A percentile compares a stretch with the other conserved stretches of the same genome.
Conservation (phyloP, 2,797 vertebrate species). For the Acrossocheilus fasciatus region DNA sequence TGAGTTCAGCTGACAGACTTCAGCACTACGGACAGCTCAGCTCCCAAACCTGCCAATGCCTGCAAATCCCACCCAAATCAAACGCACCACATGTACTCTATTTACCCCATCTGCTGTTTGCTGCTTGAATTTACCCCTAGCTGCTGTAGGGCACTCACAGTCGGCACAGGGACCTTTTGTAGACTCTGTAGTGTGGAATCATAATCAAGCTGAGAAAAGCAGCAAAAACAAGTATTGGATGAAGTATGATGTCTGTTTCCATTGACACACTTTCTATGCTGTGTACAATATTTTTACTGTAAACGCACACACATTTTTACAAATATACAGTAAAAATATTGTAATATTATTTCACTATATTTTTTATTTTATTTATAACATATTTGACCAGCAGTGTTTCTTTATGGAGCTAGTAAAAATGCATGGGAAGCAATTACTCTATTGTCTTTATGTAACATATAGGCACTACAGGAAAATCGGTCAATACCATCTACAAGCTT, state of each 20-base stretch:
- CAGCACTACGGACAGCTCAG: constrained; percentile 74
- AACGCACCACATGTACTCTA: constrained; percentile 14
- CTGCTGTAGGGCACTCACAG: background rate
- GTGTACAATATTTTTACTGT: too few species aligned
- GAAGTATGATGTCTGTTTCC: background rate
- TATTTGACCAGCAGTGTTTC: background rate
- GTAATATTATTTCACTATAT: too few species aligned
- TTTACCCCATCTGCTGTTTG: constrained; percentile 32
- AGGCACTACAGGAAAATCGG: background rate
- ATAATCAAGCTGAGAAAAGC: background rate
- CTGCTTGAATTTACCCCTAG: constrained; percentile 10
- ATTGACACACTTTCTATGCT: background rate
- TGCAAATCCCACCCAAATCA: constrained; percentile 46
- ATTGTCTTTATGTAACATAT: constrained; percentile 12
- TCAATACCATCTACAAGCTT: background rate
- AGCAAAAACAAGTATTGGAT: background rate
- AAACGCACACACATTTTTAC: too few species aligned
- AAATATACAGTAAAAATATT: too few species aligned
- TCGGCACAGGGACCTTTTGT: background rate
- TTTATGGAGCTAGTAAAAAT: background rate
- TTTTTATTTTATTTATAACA: background rate
- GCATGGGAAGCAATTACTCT: background rate
- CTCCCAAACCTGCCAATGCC: constrained; percentile 54
- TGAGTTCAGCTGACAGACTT: constrained; percentile 50
- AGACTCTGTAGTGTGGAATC: background rate